These are phyloP conservation scores for Cryptophagus acutangulus DNA, from an alignment of 2,888 invertebrate species.

Conservation along the genomic window DNA sequence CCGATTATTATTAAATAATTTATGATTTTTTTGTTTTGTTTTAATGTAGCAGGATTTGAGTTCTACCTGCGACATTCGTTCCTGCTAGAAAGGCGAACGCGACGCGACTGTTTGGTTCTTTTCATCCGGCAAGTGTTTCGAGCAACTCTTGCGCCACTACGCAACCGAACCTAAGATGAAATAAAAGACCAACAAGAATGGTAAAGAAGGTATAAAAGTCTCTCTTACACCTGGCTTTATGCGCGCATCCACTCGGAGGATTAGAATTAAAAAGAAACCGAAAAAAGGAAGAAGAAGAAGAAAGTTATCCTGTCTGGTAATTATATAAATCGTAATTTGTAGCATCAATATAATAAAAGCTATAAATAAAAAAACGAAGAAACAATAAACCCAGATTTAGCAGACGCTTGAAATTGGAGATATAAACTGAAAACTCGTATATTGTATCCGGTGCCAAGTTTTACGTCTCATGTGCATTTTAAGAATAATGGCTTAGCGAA, in stretches of 20 bases:
- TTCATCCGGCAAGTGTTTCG: constrained; percentile 35
- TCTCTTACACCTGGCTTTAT: too few relatives aligned
- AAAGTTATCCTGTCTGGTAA: too few relatives aligned
- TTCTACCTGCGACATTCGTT: constrained; percentile 26
- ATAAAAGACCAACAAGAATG: constrained; percentile 5
- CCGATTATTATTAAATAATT: constrained; percentile 3
- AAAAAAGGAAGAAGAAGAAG: too few relatives aligned
- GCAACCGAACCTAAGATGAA: constrained; percentile 16
- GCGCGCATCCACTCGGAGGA: too few relatives aligned
- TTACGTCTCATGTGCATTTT: background rate
- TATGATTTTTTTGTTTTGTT: too few relatives aligned
- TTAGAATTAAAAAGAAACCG: too few relatives aligned
- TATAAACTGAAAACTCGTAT: background rate
- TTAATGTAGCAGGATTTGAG: background rate
- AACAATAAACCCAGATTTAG: background rate
- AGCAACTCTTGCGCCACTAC: constrained; percentile 37
- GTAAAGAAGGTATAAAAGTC: too few relatives aligned
- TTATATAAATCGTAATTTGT: too few relatives aligned
- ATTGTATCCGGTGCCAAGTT: background rate
- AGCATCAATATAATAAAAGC: too few relatives aligned
- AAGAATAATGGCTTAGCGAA: background rate
- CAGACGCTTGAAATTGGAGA: background rate
- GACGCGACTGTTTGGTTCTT: constrained; percentile 29
- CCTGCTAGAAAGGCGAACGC: constrained; percentile 28
- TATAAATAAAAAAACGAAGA: too few relatives aligned